Evolutionary conservation across 1,140 invertebrate genomes (phyloP), one percentile per base, ranked within the genome.

Genomic region (Heliconius nattereri): DNA sequence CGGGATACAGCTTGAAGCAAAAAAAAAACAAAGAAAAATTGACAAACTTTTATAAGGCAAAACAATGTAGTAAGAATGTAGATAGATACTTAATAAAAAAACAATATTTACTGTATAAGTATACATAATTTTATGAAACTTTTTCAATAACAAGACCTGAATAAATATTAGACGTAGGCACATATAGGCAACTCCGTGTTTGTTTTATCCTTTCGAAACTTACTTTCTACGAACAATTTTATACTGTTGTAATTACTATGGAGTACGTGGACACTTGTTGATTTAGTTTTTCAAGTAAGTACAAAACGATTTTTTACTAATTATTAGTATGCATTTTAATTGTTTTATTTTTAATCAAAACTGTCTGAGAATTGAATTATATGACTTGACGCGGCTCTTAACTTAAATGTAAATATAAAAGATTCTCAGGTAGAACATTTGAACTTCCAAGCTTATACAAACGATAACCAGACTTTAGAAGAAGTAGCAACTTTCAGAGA

Each of bases 231-330:
- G 9, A 66, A 23, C 9, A 60, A 23, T 66, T 66, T 29, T 11
- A 66, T 66, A 57, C 20, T 57, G 2, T 11, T 40, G 73, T 75
- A 60, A 52, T 60, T 32, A 60, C 73, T 75, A 57, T 37, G 73
- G 60, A 75, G 8, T 57, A 29, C 20, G 26, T 13, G 23, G 60
- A 66, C 60, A 29, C 23, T 66, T 66, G 60, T 66, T 66, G 60
- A 29, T 16, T 66, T 66, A 66, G 26, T 2, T 16, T 23, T 9
- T 23, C 54, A 57, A n/a, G 7, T 57, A 20, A 57, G 32, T 7
- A 35, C 32, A 35, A 35, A 35, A 35, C 32, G 7, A 7, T 35
- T 35, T 35, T 35, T 35, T 35, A 35, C 32, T 35, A 7, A 35
- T 7, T 35, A 7, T 35, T 35, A 35, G 32, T 35, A 35, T 1